Evolutionary conservation across 2,113 vertebrate species (phyloP).

Genomic region (Bucco capensis): DNA sequence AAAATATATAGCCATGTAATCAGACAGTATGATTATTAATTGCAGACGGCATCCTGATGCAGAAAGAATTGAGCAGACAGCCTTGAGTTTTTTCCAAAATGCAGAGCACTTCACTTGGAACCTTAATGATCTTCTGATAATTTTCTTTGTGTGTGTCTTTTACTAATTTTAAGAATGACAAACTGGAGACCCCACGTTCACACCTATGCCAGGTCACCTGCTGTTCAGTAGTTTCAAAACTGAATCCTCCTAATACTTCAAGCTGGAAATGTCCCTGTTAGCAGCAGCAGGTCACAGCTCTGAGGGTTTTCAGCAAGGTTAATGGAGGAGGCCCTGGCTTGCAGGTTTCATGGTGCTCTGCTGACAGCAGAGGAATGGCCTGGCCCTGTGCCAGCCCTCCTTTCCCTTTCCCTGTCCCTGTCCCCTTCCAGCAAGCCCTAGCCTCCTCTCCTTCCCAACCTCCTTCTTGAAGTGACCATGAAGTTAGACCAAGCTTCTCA

Average conservation of each 20-base stretch:
- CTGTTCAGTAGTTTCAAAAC: neutral
- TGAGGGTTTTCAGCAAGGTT: accelerated
- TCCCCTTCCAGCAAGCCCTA: neutral
- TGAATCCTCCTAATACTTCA: neutral
- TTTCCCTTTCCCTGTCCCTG: neutral
- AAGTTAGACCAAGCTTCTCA: neutral
- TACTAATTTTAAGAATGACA: neutral
- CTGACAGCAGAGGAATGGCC: neutral
- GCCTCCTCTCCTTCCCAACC: neutral
- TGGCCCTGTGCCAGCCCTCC: accelerated
- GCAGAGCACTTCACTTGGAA: neutral
- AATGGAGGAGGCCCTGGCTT: neutral
- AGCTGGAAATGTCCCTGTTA: neutral
- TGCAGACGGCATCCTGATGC: neutral
- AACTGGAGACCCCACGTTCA: neutral
- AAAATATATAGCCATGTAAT: neutral
- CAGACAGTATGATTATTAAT: neutral
- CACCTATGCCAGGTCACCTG: accelerated
- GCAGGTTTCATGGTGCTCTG: neutral
- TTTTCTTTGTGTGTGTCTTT: neutral
- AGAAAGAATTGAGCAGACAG: neutral
- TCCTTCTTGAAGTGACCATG: neutral
- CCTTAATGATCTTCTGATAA: neutral
- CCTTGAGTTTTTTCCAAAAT: neutral
- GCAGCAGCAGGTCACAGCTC: neutral